These are phyloP conservation scores for Netelia inedita DNA, from an alignment of 2,888 invertebrate genomes.

Conservation along the genomic window DNA sequence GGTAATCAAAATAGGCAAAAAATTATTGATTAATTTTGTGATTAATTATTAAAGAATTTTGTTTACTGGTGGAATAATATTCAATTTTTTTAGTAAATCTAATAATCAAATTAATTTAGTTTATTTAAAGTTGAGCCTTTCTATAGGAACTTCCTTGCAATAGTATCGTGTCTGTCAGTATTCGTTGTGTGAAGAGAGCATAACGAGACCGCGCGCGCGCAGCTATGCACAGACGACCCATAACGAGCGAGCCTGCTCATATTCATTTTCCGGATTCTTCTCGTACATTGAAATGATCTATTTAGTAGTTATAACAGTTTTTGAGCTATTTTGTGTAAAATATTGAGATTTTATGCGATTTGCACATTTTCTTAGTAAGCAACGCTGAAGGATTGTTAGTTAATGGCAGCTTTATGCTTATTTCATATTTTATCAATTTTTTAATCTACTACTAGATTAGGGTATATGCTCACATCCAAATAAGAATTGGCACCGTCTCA, in stretches of 20 bases:
- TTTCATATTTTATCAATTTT: background rate
- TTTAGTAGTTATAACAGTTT: conserved; percentile 45
- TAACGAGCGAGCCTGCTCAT: background rate
- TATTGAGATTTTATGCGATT: background rate
- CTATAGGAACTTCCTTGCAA: background rate
- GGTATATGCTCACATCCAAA: background rate
- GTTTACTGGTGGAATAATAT: background rate
- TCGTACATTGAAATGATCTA: conserved; percentile 37
- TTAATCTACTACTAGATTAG: background rate
- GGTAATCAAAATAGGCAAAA: background rate
- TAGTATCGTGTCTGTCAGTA: conserved; percentile 3
- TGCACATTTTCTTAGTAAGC: background rate
- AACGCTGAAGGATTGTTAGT: background rate
- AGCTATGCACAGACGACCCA: background rate
- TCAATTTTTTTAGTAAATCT: background rate
- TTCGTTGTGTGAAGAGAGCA: conserved; percentile 81
- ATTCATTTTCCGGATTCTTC: conserved; percentile 26
- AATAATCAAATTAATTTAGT: background rate
- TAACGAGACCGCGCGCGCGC: conserved; percentile 73
- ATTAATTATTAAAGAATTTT: background rate
- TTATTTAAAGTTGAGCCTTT: conserved; percentile 45
- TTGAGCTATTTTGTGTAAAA: background rate
- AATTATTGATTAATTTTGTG: background rate
- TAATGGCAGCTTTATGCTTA: background rate
- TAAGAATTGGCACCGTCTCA: no score